Percentiles rank a stretch among this genome's conserved stretches.
These are phyloP conservation scores for Phoeniculus purpureus DNA, from an alignment of 2,797 vertebrate species.

Conservation along the genomic window DNA sequence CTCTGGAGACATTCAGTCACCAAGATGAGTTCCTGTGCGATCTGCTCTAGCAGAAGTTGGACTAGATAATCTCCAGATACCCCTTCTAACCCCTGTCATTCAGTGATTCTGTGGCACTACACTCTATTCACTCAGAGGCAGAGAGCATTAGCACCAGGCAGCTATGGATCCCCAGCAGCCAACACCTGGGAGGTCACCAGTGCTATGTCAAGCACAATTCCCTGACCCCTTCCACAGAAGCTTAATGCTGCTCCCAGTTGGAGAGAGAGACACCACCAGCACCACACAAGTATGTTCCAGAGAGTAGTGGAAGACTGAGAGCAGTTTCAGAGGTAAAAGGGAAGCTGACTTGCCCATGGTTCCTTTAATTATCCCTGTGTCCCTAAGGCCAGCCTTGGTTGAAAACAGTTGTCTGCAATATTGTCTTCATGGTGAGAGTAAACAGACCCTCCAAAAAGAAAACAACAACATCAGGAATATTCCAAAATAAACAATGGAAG, in stretches of 20 bases:
- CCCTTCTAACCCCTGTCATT: too few species aligned
- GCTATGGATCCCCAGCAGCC: neutral
- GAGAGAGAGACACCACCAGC: neutral
- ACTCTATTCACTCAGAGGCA: neutral
- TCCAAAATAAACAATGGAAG: neutral
- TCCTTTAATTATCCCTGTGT: neutral
- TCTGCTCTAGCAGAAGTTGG: too few species aligned
- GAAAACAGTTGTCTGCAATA: neutral
- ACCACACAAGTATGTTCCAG: fast-evolving
- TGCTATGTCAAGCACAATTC: neutral
- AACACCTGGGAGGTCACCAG: neutral
- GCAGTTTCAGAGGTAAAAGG: neutral
- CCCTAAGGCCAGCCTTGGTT: neutral
- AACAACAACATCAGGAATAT: neutral
- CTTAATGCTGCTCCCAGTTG: neutral
- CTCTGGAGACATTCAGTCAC: too few species aligned
- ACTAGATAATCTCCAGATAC: too few species aligned
- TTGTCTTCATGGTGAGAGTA: neutral
- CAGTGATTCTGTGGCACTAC: too few species aligned
- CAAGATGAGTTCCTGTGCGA: too few species aligned
- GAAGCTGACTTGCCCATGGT: neutral
- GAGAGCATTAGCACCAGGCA: neutral
- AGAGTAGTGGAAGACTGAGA: neutral
- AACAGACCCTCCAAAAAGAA: neutral
- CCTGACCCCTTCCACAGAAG: neutral